These are phyloP conservation scores for Diplolepis rosae DNA, from an alignment of 2,888 invertebrate genomes.

Conservation along the genomic window DNA sequence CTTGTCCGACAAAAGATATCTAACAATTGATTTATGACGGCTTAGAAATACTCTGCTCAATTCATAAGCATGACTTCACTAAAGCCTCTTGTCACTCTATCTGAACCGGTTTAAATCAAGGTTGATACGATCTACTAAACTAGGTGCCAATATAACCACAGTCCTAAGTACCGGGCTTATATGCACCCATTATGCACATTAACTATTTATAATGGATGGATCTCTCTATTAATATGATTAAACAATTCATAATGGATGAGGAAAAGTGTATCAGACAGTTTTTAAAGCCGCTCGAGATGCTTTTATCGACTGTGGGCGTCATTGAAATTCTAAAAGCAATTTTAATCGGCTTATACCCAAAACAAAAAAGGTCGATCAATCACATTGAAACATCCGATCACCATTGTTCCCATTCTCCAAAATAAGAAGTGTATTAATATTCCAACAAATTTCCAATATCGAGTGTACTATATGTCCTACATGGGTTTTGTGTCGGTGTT, in stretches of 20 bases:
- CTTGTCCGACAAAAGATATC: conserved; percentile 27
- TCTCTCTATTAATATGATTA: background rate
- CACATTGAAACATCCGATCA: conserved; percentile 19
- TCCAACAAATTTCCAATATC: background rate
- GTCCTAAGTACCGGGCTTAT: conserved; percentile 4
- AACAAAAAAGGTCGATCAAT: conserved; percentile 30
- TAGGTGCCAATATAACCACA: conserved; percentile 32
- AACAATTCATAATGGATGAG: background rate
- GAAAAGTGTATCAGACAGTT: conserved; percentile 19
- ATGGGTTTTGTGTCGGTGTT: background rate
- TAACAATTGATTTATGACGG: conserved; percentile 31
- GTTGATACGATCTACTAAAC: conserved; percentile 47
- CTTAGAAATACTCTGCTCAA: conserved; percentile 14
- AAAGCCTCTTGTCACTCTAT: conserved; percentile 50
- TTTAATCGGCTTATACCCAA: conserved; percentile 28
- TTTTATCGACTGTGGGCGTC: conserved; percentile 21
- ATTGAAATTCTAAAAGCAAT: conserved; percentile 27
- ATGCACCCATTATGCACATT: background rate
- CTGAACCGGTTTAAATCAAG: conserved; percentile 49
- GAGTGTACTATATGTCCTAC: conserved; percentile 5
- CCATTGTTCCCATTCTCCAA: conserved; percentile 21
- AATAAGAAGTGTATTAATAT: conserved; percentile 28
- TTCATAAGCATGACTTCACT: conserved; percentile 44
- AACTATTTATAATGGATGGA: conserved; percentile 11
- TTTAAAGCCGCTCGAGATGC: conserved; percentile 12